Evolutionary conservation across 2,888 invertebrate species (phyloP), one percentile per base, ranked within the genome.

Genomic region (Microdon myrmicae): DNA sequence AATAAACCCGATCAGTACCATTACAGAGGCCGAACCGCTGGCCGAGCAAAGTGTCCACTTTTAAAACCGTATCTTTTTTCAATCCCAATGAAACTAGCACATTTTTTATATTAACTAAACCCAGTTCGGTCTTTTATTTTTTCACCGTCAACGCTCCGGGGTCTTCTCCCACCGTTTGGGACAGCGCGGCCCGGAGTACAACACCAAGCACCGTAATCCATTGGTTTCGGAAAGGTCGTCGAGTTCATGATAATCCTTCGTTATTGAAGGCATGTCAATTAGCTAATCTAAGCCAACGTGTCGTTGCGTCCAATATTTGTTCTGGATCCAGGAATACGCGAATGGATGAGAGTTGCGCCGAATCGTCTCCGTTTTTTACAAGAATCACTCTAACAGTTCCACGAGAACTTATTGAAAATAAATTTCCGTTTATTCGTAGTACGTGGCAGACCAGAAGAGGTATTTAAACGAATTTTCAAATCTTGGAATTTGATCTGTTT

Each of bases 161-260:
- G n/a, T n/a, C n/a, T n/a, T n/a, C n/a, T n/a, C n/a, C n/a, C n/a
- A n/a, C n/a, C n/a, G n/a, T n/a, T n/a, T n/a, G n/a, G n/a, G n/a
- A n/a, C n/a, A n/a, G n/a, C n/a, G n/a, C n/a, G n/a, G n/a, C n/a
- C n/a, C n/a, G n/a, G n/a, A n/a, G n/a, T n/a, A n/a, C n/a, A n/a
- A n/a, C n/a, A n/a, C n/a, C n/a, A n/a, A n/a, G n/a, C 3, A 82
- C 85, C 1, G 82, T 85, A 9, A 78, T 87, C 3, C 87, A 87
- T 72, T 87, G 87, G 87, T 87, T 87, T 74, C 83, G 87, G 7
- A 83, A 87, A 74, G 87, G 87, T 60, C 77, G 87, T 44, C 81
- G 87, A 35, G 77, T 87, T n/a, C 87, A 87, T 68, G 87, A 87
- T 69, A 87, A 87, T 74, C 85, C 87, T n/a, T 84, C 86, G 1